phyloP scores from a whole-genome alignment of 1,140 invertebrate genomes.

The Acromyrmex echinatior region DNA sequence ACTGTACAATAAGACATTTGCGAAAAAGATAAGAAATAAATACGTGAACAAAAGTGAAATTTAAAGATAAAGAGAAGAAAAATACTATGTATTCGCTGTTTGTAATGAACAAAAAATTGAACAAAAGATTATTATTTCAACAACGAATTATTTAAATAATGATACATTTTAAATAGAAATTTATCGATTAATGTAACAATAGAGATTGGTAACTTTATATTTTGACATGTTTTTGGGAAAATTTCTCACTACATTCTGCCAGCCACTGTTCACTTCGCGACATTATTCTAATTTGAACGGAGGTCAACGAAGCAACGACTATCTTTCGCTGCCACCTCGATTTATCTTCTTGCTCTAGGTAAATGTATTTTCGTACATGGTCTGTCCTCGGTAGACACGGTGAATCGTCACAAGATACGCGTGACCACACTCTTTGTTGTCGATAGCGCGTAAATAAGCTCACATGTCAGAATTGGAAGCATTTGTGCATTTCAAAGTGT shows the following conservation, averaged over 20 bases:
- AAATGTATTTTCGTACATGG: slow-evolving; percentile 61
- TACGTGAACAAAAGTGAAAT: not conserved
- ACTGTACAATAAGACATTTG: too few species aligned
- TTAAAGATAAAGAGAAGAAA: not conserved
- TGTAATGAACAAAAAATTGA: not conserved
- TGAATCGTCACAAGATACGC: slow-evolving; percentile 28
- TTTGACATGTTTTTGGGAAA: slow-evolving; percentile 21
- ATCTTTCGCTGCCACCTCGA: slow-evolving; percentile 19
- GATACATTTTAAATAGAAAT: not conserved
- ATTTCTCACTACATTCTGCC: not conserved
- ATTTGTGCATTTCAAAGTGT: not conserved
- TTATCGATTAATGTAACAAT: not conserved
- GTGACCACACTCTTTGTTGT: slow-evolving; percentile 17
- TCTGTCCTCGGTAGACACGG: slow-evolving; percentile 35
- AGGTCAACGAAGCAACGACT: slow-evolving; percentile 49
- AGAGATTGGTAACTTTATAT: slow-evolving; percentile 8
- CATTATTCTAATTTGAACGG: slow-evolving; percentile 65
- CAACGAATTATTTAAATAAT: not conserved
- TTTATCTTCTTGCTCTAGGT: slow-evolving; percentile 38
- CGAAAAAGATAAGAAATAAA: not conserved
- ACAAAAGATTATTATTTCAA: not conserved
- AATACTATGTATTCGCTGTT: not conserved
- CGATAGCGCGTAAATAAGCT: slow-evolving; percentile 17
- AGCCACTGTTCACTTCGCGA: not conserved
- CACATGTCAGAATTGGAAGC: slow-evolving; percentile 7